Base-by-base conservation (phyloP, 2,797 vertebrate genomes). In the Uromys caudimaculatus region DNA sequence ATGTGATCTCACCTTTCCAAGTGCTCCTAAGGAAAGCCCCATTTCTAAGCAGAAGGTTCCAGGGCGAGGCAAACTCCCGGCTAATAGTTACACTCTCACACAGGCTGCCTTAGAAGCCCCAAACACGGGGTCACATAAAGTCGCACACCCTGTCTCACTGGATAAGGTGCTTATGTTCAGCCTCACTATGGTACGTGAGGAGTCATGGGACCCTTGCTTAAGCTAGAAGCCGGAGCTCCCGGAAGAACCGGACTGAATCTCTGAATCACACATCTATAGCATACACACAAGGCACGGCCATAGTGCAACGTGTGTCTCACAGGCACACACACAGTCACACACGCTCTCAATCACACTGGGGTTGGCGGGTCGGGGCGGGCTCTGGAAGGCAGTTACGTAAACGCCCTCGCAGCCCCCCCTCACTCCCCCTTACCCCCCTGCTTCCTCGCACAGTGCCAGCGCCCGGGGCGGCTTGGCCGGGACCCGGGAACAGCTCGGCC, bases 401-500 rank as follows among this genome's bases (percentile, higher is more conserved):
- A 97, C 94, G 78, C 93, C 95, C 96, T 97, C 91, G 10, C 69
- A 83, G 95, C 89, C 89, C 95, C 95, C 93, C 90, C 90, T 41
- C 29, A 0, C 60, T 89, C 95, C 95, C 95, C 96, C 94, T 83
- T 56, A 29, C 91, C 76, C 71, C 79, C 96, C 94, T 73, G 95
- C 97, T 97, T 98, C 97, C 97, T 97, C 13, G 58, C 38, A 82
- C 96, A 94, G 98, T 97, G 98, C 98, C 97, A 97, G 97, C 97
- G 98, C 97, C 97, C 94, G 83, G 97, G 97, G 97, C 98, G 96
- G 97, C 97, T 97, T 97, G 98, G 97, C 97, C 81, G 83, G 85
- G 96, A 85, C 96, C 91, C 97, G 97, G 97, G 97, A 97, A 98
- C 98, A 98, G 95, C 97, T 96, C 97, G 97, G 98, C 98, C 98